phyloP scores from a whole-genome alignment of 2,888 invertebrate species.

The Metopia argyrocephala region DNA sequence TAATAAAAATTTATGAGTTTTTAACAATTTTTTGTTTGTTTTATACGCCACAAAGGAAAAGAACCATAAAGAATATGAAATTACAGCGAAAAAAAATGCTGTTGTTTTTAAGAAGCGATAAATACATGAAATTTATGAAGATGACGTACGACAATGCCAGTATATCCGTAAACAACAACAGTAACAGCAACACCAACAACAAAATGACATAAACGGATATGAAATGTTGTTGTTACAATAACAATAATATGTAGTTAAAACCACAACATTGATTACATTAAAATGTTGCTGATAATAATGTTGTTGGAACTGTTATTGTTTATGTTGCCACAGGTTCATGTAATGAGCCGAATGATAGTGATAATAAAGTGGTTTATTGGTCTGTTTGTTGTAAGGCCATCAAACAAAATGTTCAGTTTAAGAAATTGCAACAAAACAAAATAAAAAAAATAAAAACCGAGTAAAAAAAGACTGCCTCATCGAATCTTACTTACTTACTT shows the following conservation, averaged over 20 bases:
- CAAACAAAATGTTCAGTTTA: conserved; percentile 73
- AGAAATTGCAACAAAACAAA: conserved; percentile 38
- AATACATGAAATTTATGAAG: conserved; percentile 34
- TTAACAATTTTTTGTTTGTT: conserved; percentile 65
- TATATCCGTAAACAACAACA: conserved; percentile 2
- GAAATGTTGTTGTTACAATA: conserved; percentile 31
- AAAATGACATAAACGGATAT: neutral
- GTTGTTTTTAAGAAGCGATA: neutral
- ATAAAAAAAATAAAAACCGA: neutral
- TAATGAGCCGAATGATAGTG: conserved; percentile 23
- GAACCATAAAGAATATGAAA: neutral
- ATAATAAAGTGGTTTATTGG: conserved; percentile 58
- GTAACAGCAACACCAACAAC: neutral
- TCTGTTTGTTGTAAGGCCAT: conserved; percentile 33
- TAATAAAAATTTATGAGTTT: conserved; percentile 73
- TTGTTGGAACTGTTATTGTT: conserved; percentile 7
- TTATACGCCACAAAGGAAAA: no score
- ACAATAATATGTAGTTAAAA: conserved; percentile 42
- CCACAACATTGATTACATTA: conserved; percentile 56
- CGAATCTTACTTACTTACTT: no score
- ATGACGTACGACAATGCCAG: conserved; percentile 47
- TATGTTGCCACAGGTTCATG: conserved; percentile 38
- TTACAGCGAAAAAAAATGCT: conserved; percentile 1
- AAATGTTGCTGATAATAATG: conserved; percentile 23
- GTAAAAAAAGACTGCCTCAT: no score